These are phyloP conservation scores for Arvicanthis niloticus DNA, from an alignment of 2,113 vertebrate species.

Conservation along the genomic window DNA sequence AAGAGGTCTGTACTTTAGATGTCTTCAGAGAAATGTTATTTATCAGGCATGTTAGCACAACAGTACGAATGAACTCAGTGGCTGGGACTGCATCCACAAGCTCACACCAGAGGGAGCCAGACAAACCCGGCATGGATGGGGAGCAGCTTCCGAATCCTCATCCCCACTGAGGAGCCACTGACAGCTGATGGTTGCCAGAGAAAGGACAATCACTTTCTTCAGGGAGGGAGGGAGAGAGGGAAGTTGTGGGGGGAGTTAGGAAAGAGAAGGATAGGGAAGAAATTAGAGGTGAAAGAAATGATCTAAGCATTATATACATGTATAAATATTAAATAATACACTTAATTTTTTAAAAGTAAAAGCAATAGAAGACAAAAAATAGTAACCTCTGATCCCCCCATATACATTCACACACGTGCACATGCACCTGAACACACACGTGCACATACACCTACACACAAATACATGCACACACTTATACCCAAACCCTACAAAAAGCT, in stretches of 20 bases:
- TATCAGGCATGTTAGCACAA: not conserved
- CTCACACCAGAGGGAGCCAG: not conserved
- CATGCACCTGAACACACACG: not conserved
- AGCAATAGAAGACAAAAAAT: not conserved
- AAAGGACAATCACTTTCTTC: not conserved
- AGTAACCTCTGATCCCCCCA: not conserved
- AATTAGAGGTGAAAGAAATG: not conserved
- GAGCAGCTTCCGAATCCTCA: not conserved
- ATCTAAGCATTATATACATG: not conserved
- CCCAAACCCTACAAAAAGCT: not conserved
- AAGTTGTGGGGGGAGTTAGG: not conserved
- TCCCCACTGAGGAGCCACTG: not conserved
- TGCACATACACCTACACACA: not conserved
- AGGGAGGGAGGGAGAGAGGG: not conserved
- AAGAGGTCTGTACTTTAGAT: too few species aligned
- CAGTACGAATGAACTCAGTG: not conserved
- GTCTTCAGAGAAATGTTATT: not conserved
- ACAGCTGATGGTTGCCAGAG: too few species aligned
- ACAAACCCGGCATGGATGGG: not conserved
- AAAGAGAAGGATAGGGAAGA: not conserved
- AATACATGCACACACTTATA: not conserved
- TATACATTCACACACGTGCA: not conserved
- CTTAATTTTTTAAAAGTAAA: not conserved
- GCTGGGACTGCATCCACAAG: not conserved
- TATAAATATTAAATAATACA: not conserved